Base-by-base conservation (phyloP, 2,113 vertebrate species). In the Brachypteracias leptosomus region DNA sequence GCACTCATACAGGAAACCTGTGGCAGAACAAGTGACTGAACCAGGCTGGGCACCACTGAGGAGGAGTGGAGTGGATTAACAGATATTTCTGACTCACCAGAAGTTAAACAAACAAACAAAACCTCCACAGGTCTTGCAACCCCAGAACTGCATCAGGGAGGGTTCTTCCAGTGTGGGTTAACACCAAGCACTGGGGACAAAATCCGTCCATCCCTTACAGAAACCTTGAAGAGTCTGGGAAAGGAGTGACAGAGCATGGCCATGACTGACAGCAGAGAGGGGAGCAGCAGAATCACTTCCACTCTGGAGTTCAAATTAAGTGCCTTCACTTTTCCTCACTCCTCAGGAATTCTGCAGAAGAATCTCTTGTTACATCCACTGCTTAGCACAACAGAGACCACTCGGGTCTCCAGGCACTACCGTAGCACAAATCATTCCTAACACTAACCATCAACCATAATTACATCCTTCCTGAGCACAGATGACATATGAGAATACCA, bases 381-480 rank as follows among this genome's bases (percentile, higher is more conserved):
- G 36, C 88, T 88, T 82, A 88, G 71, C 84, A 85, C 92, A 90
- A 40, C 77, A 91, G 89, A 72, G 89, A 70, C 66, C 79, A 21
- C 35, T 20, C 72, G 31, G 59, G 85, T 93, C 92, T 88, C 95
- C 57, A 94, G 82, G 88, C 83, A 52, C 82, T 85, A 47, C 75
- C 40, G 35, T 29, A 88, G 88, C 82, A 65, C 93, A 94, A 91
- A 90, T 91, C 90, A 94, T 80, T 88, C 93, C 16, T 49, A 75
- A 81, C 90, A 38, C 79, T 88, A 92, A 94, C 3, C 8, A 96
- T 61, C 82, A 61, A 61, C 88, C 88, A 68, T 86, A 93, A 95
- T 93, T 93, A 94, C 88, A 90, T 90, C 95, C 93, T 96, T 96
- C 95, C 95, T 93, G 92, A 84, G 79, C 8, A 59, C 31, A 49